Evolutionary conservation across 2,888 invertebrate species (phyloP).

Genomic region (Osmoderma eremita): DNA sequence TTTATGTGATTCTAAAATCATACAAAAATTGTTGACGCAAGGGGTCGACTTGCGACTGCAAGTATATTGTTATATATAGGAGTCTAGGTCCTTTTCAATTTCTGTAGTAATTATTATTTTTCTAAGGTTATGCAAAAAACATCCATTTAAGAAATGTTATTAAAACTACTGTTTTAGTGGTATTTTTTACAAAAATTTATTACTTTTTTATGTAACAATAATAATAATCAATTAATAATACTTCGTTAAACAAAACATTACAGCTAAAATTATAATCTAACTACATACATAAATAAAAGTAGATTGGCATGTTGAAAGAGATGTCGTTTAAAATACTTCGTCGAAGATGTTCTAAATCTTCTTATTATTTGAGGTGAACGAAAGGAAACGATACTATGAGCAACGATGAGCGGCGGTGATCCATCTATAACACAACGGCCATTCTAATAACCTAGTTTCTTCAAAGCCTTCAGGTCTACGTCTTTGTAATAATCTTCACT

Average conservation of each 20-base stretch:
- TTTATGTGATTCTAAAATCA: no score
- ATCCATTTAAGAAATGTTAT: not conserved
- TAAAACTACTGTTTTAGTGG: no score
- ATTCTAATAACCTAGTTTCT: conserved; percentile 79
- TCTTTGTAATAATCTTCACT: conserved; percentile 95
- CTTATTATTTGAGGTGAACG: not conserved
- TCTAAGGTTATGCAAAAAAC: no score
- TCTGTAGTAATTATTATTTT: no score
- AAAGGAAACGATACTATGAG: not conserved
- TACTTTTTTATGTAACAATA: conserved; percentile 30
- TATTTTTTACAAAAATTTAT: conserved; percentile 8
- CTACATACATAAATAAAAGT: conserved; percentile 20
- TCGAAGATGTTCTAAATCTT: not conserved
- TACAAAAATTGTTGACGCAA: no score
- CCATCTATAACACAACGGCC: not conserved
- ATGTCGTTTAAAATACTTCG: not conserved
- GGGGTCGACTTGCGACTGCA: no score
- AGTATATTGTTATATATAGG: no score
- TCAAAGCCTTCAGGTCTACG: conserved; percentile 86
- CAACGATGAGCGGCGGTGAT: conserved; percentile 7
- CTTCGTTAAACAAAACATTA: conserved; percentile 24
- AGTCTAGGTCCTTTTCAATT: no score
- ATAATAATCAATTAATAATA: conserved; percentile 21
- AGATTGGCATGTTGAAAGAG: conserved; percentile 1
- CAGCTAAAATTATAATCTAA: conserved; percentile 6